These are phyloP conservation scores for Marisa cornuarietis DNA, from an alignment of 1,140 invertebrate genomes.

Conservation along the genomic window DNA sequence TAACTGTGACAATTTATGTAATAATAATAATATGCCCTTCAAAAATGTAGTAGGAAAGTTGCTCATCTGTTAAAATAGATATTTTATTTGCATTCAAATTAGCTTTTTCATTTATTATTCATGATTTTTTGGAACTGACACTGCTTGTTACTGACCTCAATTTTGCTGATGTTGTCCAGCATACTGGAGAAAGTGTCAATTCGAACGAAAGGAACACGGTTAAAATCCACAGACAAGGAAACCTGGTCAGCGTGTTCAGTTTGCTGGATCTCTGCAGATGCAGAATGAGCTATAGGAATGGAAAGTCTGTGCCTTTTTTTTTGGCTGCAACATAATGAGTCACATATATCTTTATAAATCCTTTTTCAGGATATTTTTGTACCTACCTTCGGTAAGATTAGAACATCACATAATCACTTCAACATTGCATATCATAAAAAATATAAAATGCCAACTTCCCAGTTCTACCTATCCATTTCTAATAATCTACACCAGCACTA, in stretches of 20 bases:
- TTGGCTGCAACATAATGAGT: background rate
- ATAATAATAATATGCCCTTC: too few species aligned
- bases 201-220: slow-evolving; percentile 39
- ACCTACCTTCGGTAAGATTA: too few species aligned
- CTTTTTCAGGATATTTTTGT: background rate
- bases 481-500: too few species aligned
- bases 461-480: too few species aligned
- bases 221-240: slow-evolving; percentile 26
- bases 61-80: too few species aligned
- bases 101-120: too few species aligned
- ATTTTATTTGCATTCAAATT: too few species aligned
- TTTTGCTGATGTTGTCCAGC: slow-evolving; percentile 39
- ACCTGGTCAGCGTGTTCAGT: slow-evolving; percentile 25
- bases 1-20: too few species aligned
- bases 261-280: slow-evolving; percentile 31
- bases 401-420: too few species aligned
- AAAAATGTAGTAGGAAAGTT: too few species aligned
- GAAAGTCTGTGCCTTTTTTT: slow-evolving; percentile 7
- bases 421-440: too few species aligned
- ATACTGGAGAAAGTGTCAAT: slow-evolving; percentile 42
- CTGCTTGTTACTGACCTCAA: slow-evolving; percentile 35
- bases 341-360: background rate
- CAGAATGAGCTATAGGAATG: slow-evolving; percentile 36
- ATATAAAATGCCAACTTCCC: too few species aligned
- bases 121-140: background rate